Percentiles rank a stretch among this genome's conserved stretches.
Conservation (phyloP, 2,113 vertebrate genomes). For the Myotis brandtii region DNA sequence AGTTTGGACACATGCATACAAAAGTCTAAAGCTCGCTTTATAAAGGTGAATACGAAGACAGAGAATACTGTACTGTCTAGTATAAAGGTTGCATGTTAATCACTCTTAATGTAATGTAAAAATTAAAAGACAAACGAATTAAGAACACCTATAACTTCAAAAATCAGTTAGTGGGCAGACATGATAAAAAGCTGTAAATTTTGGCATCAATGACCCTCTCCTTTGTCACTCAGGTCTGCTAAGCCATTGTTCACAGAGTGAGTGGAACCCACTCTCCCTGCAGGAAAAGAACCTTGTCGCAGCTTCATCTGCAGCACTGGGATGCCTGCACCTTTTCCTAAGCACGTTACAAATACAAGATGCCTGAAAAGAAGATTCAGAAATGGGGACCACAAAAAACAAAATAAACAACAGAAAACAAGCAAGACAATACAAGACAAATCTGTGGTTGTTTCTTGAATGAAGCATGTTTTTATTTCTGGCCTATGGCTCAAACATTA, state of each 20-base stretch:
- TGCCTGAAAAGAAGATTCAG: neutral
- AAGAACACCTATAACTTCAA: neutral
- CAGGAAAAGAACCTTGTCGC: neutral
- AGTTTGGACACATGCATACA: neutral
- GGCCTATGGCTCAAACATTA: neutral
- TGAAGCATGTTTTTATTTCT: neutral
- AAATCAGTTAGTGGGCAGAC: neutral
- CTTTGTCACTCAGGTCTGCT: neutral
- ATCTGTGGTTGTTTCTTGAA: neutral
- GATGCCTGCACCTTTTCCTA: neutral
- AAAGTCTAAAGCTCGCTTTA: neutral
- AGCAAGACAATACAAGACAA: neutral
- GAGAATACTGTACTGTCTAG: neutral
- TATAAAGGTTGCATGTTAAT: neutral
- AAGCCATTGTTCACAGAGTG: no score
- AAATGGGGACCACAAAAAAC: neutral
- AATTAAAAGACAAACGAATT: neutral
- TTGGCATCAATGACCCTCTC: neutral
- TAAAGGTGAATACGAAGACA: neutral
- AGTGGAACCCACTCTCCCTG: fast-evolving
- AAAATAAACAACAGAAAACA: neutral
- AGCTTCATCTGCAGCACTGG: neutral
- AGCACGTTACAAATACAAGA: neutral
- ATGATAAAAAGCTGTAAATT: neutral
- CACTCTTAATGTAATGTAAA: neutral